Conservation (phyloP, 2,888 invertebrate species). For the Drepanosiphum platanoidis region DNA sequence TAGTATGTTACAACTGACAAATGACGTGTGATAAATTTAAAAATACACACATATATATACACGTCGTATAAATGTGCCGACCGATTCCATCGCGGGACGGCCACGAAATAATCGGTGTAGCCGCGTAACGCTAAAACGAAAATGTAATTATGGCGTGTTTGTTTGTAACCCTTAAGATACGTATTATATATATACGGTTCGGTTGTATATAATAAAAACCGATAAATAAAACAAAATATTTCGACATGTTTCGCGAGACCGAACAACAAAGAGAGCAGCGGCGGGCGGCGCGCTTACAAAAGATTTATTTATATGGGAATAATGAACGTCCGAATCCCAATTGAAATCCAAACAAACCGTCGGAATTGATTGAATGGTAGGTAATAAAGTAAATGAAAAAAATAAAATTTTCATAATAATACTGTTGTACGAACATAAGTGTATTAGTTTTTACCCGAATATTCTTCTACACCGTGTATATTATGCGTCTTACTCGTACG, state of each 20-base stretch:
- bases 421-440: neutral
- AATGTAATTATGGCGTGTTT: neutral
- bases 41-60: too few relatives aligned
- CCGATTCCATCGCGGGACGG: neutral
- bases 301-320: neutral
- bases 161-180: neutral
- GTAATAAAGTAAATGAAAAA: neutral
- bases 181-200: neutral
- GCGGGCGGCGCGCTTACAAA: too few relatives aligned
- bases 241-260: neutral
- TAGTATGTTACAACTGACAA: neutral
- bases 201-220: neutral
- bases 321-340: neutral
- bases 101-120: neutral
- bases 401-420: neutral
- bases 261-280: neutral
- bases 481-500: neutral
- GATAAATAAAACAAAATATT: neutral
- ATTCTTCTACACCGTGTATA: too few relatives aligned
- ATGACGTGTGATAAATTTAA: neutral
- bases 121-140: neutral
- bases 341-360: neutral
- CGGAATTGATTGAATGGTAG: too few relatives aligned
- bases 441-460: neutral
- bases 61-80: neutral